These are phyloP conservation scores for Sardina pilchardus DNA, from an alignment of 2,113 vertebrate genomes.

Conservation along the genomic window DNA sequence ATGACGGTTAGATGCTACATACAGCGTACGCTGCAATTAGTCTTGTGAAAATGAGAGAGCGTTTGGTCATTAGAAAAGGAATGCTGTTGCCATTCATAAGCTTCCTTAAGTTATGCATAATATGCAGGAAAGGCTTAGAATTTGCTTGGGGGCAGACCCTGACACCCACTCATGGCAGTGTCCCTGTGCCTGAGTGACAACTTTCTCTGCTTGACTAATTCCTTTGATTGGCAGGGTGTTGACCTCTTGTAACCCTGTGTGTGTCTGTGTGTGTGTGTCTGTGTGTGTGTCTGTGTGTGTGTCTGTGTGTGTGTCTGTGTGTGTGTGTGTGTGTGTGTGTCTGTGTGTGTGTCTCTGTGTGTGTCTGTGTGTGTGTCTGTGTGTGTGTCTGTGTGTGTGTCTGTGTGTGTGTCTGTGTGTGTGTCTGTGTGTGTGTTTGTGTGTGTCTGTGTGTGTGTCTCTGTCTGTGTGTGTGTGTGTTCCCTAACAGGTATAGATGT, in stretches of 20 bases:
- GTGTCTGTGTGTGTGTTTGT: slow-evolving; percentile 16
- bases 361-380: slow-evolving; percentile 16
- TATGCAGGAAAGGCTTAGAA: background rate
- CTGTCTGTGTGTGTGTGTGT: slow-evolving; percentile 21
- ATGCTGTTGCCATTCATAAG: background rate
- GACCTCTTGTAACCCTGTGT: background rate
- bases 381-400: slow-evolving; percentile 18
- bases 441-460: slow-evolving; percentile 21
- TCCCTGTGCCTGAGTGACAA: background rate
- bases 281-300: slow-evolving; percentile 19
- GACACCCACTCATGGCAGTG: background rate
- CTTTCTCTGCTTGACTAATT: background rate
- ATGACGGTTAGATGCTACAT: background rate
- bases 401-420: slow-evolving; percentile 20
- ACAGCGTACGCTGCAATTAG: background rate
- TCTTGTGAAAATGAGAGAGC: background rate
- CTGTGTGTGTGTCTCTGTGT: slow-evolving; percentile 19
- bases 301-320: slow-evolving; percentile 18
- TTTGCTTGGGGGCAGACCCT: too few species aligned
- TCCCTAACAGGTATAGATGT: slow-evolving; percentile 79
- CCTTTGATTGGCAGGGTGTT: background rate
- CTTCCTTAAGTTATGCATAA: background rate
- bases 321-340: slow-evolving; percentile 18
- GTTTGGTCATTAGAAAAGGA: background rate
- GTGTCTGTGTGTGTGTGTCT: slow-evolving; percentile 13